These are phyloP conservation scores for Rhyacophila brunnea DNA, from an alignment of 1,140 invertebrate species.

Conservation along the genomic window DNA sequence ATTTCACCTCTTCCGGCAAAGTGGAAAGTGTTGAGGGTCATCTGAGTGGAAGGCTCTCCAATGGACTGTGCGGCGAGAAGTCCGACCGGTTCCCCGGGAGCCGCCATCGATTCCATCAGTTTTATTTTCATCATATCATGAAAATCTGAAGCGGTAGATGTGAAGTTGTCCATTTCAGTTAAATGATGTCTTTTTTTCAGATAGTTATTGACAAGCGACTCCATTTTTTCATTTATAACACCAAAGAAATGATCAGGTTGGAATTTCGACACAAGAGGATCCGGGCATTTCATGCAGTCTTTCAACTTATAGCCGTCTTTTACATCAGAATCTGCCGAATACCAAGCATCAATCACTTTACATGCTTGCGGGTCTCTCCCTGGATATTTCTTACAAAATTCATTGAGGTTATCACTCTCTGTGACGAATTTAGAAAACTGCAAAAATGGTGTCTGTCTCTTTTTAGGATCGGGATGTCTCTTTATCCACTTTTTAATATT, in stretches of 20 bases:
- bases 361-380: conserved; percentile 47
- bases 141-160: conserved; percentile 57
- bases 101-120: conserved; percentile 71
- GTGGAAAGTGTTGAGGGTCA: conserved; percentile 99
- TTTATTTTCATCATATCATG: conserved; percentile 75
- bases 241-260: conserved; percentile 76
- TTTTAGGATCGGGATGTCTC: conserved; percentile 51
- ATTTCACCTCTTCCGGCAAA: conserved; percentile 99
- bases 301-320: conserved; percentile 52
- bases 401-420: conserved; percentile 1
- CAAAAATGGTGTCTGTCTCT: conserved; percentile 40
- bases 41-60: conserved; percentile 98
- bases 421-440: conserved; percentile 25
- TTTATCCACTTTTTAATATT: conserved; percentile 64
- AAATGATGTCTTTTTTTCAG: conserved; percentile 46
- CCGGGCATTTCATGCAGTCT: conserved; percentile 58
- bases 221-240: conserved; percentile 77
- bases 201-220: conserved; percentile 67
- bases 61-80: conserved; percentile 93
- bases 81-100: conserved; percentile 95
- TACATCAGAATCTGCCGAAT: conserved; percentile 56
- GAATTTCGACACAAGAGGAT: conserved; percentile 70
- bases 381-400: not conserved
- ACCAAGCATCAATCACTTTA: conserved; percentile 65
- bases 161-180: conserved; percentile 44